Base-by-base conservation (phyloP, 1,140 invertebrate genomes). In the Tetragonula clypearis region DNA sequence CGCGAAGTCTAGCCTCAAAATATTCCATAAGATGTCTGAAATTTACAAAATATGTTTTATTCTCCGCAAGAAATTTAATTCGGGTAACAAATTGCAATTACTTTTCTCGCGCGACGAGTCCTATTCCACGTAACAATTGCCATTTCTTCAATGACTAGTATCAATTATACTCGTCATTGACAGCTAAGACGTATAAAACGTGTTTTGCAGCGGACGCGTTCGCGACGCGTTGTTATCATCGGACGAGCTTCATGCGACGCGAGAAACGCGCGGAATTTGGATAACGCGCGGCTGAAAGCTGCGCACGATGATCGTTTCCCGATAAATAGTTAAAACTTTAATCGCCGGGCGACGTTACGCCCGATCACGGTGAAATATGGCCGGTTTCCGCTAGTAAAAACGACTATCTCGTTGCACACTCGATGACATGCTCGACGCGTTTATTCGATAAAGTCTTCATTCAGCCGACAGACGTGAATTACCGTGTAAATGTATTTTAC, bases 301-400 rank as follows among this genome's bases (percentile, higher is more conserved):
- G 41, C 55, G 35, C 15, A 12, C 56, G 30, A 19, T 15, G 8
- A 56, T 66, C n/a, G 49, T 35, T 11, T 4, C 23, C 2, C 21
- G 65, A 15, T 79, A 55, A 79, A 79, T 35, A 35, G 66, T 69
- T 79, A n/a, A 35, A 68, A 79, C 26, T 49, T 55, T 79, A 79
- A 79, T 56, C 62, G 11, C 30, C 14, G 30, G 14, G 1, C 8
- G 15, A 26, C 53, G 65, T 79, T 66, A 66, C n/a, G 19, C 62
- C 6, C 56, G 75, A 65, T 77, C 65, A 49, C 75, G 35, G 12
- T 65, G 58, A 78, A 30, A 49, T 19, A 53, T 26, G 35, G 23
- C 1, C n/a, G 17, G 60, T n/a, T 26, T 53, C 76, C 9, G 9
- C 15, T 53, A 26, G 26, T 23, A 26, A 41, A 23, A n/a, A 53